phyloP scores from a whole-genome alignment of 2,113 vertebrate genomes.

The Paramormyrops kingsleyae region DNA sequence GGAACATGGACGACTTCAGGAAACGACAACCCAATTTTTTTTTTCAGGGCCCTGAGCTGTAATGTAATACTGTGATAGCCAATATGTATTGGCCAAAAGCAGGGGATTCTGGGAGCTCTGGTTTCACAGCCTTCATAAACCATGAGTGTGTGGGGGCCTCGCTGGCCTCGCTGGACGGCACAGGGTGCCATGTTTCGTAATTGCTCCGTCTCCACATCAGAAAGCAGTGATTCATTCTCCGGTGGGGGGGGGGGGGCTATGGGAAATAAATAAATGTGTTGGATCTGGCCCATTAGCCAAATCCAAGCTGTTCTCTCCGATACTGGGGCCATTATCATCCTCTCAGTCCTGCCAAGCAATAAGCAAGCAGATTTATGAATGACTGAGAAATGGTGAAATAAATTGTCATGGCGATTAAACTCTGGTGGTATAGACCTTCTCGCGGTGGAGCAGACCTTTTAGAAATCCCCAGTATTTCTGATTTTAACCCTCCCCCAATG shows the following conservation, averaged over 20 bases:
- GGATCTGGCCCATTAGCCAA: conserved; percentile 1
- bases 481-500: neutral
- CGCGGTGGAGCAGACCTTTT: neutral
- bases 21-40: neutral
- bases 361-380: conserved; percentile 14
- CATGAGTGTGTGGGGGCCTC: neutral
- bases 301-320: conserved; percentile 1
- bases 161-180: no score
- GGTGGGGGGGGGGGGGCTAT: neutral
- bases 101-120: neutral
- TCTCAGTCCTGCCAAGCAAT: neutral
- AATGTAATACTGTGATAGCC: neutral
- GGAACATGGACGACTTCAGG: neutral
- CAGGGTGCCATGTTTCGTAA: neutral
- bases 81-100: neutral
- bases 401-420: neutral
- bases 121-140: neutral
- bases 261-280: neutral
- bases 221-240: conserved; percentile 7
- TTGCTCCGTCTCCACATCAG: neutral
- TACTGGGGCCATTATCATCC: neutral
- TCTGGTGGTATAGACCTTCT: neutral
- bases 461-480: neutral
- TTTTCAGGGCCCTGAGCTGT: neutral
- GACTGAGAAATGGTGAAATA: neutral